phyloP scores from a whole-genome alignment of 2,888 invertebrate genomes.

The Tridacna crocea region DNA sequence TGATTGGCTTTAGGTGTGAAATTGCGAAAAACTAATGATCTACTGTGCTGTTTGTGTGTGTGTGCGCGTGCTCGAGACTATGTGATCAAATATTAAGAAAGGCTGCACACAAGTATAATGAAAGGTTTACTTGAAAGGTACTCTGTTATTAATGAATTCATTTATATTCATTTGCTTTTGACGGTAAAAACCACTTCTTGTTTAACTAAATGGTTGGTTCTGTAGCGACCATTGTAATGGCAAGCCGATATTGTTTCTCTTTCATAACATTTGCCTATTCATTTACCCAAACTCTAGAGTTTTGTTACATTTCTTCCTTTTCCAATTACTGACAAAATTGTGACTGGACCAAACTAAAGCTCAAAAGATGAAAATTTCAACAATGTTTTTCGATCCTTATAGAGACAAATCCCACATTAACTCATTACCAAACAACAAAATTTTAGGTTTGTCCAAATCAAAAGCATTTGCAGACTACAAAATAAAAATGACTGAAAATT shows the following conservation, averaged over 20 bases:
- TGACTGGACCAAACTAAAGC: too few relatives aligned
- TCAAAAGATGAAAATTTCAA: too few relatives aligned
- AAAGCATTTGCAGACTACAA: too few relatives aligned
- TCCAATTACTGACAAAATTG: too few relatives aligned
- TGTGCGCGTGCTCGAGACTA: neutral
- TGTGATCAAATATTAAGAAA: neutral
- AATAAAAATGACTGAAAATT: too few relatives aligned
- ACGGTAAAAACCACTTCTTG: neutral
- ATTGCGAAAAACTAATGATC: conserved; percentile 28
- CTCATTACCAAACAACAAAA: too few relatives aligned
- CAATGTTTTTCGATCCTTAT: too few relatives aligned
- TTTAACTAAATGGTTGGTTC: neutral
- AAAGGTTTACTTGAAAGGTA: conserved; percentile 24
- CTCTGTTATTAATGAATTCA: conserved; percentile 57
- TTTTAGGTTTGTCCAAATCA: too few relatives aligned
- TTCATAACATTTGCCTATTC: neutral
- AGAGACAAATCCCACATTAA: too few relatives aligned
- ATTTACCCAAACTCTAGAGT: too few relatives aligned
- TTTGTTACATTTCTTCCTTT: too few relatives aligned
- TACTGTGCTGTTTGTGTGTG: neutral
- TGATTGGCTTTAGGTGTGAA: conserved; percentile 31
- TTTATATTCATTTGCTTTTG: conserved; percentile 54
- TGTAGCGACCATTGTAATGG: neutral
- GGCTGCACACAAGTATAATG: neutral
- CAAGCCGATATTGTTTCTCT: neutral